Evolutionary conservation across 2,113 vertebrate species (phyloP).

Genomic region (Ondatra zibethicus): DNA sequence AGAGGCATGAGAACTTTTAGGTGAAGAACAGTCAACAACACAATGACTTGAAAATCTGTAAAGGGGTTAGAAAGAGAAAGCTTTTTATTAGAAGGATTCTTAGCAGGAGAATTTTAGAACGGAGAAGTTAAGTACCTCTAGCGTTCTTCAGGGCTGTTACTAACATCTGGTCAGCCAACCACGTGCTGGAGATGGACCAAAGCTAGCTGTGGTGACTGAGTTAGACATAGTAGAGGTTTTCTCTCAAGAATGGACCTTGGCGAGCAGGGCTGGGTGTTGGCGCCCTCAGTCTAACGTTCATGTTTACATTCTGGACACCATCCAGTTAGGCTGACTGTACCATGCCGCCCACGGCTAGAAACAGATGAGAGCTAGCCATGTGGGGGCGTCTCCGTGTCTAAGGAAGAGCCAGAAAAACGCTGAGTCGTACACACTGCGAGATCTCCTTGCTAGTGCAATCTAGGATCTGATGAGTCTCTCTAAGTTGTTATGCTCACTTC

Average conservation of each 20-base stretch:
- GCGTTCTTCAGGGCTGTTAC: background rate
- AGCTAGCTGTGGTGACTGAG: background rate
- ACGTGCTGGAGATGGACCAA: slow-evolving; percentile 3
- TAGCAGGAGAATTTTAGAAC: slow-evolving; percentile 8
- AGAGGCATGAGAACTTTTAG: background rate
- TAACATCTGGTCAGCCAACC: background rate
- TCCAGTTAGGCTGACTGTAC: background rate
- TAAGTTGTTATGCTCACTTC: slow-evolving; percentile 1
- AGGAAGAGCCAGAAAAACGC: background rate
- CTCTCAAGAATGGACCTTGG: background rate
- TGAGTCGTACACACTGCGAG: background rate
- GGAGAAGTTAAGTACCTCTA: background rate
- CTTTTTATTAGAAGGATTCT: background rate
- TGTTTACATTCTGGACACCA: background rate
- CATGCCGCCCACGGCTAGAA: background rate
- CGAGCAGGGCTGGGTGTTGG: background rate
- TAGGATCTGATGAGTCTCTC: slow-evolving; percentile 36
- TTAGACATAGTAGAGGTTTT: background rate
- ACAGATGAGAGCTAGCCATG: background rate
- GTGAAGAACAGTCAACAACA: slow-evolving; percentile 6
- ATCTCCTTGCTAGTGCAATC: background rate
- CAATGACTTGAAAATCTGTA: slow-evolving; percentile 13
- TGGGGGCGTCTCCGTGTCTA: background rate
- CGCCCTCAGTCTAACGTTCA: background rate
- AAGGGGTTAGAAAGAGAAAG: background rate